Base-by-base conservation (phyloP, 2,113 vertebrate species). In the Corythornis vintsioides region DNA sequence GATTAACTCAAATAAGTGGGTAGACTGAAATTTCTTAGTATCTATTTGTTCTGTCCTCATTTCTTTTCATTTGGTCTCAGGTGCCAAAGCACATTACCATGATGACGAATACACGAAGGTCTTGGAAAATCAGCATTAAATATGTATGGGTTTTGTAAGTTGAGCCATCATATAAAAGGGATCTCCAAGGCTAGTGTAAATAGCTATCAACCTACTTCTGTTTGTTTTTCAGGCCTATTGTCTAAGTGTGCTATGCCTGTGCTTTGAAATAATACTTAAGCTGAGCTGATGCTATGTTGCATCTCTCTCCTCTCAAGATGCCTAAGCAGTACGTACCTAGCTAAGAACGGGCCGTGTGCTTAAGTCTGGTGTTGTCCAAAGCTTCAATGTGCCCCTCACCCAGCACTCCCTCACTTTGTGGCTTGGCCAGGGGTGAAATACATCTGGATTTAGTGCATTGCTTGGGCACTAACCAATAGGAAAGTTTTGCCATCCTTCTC, bases 191-290 rank as follows among this genome's bases (percentile, higher is more conserved):
- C 94, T 56, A 96, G 56, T 92, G 96, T 89, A 97, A 98, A 97
- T 48, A 98, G 17, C 40, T 79, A 86, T 67, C 80, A 93, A 38
- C 71, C 50, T 82, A 95, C 79, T 94, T 87, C 75, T 97, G 89
- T 97, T 98, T 97, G 96, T 48, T 95, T 97, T 98, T 96, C 94
- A 33, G 92, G 91, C 83, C 92, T 82, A 15, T 94, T 88, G 85
- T 83, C 90, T 95, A 90, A 96, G 86, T 31, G 43, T 71, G 81
- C 76, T 95, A 45, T 67, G 86, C 52, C 65, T 80, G 13, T 88
- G 52, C 77, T 97, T 96, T 96, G 82, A 90, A 89, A 74, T 86
- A 83, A 79, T 63, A 67, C 69, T 73, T 53, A 65, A 89, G 87
- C 73, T 93, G 91, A 95, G 90, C 40, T 89, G 72, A 91, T 92